Evolutionary conservation across 1,140 invertebrate genomes (phyloP).

Genomic region (Tetranychus urticae): DNA sequence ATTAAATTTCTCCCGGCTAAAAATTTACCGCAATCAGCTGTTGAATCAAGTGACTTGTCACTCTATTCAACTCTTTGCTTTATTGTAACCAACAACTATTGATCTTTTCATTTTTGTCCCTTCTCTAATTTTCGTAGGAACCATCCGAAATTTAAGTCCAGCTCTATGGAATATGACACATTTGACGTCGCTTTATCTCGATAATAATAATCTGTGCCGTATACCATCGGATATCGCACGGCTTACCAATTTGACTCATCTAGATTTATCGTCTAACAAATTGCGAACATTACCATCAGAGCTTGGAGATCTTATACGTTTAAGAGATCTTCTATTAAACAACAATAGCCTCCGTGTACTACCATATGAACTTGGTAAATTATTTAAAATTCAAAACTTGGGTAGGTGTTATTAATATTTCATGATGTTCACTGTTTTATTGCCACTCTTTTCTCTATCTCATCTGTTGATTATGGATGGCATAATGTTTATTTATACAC

Average conservation of each 20-base stretch:
- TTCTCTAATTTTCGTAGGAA: conserved; percentile 35
- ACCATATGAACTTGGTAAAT: conserved; percentile 87
- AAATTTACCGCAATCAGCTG: too few relatives aligned
- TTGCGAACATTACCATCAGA: conserved; percentile 74
- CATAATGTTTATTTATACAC: too few relatives aligned
- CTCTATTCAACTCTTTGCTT: too few relatives aligned
- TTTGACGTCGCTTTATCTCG: conserved; percentile 74
- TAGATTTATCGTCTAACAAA: conserved; percentile 86
- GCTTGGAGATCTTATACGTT: conserved; percentile 74
- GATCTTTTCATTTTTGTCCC: neutral
- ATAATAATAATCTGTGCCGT: conserved; percentile 69
- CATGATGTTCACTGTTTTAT: too few relatives aligned
- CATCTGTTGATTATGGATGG: too few relatives aligned
- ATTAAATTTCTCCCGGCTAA: too few relatives aligned
- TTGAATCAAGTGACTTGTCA: too few relatives aligned
- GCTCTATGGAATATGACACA: conserved; percentile 68
- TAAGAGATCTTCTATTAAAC: conserved; percentile 76
- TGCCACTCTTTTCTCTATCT: too few relatives aligned
- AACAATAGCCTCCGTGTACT: conserved; percentile 77
- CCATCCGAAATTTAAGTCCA: conserved; percentile 69
- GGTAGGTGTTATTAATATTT: conserved; percentile 17
- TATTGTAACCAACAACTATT: too few relatives aligned
- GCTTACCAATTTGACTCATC: conserved; percentile 49
- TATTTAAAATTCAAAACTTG: conserved; percentile 68
- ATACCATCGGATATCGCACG: conserved; percentile 66